Conservation (phyloP, 2,888 invertebrate species). For the Polyommatus icarus region DNA sequence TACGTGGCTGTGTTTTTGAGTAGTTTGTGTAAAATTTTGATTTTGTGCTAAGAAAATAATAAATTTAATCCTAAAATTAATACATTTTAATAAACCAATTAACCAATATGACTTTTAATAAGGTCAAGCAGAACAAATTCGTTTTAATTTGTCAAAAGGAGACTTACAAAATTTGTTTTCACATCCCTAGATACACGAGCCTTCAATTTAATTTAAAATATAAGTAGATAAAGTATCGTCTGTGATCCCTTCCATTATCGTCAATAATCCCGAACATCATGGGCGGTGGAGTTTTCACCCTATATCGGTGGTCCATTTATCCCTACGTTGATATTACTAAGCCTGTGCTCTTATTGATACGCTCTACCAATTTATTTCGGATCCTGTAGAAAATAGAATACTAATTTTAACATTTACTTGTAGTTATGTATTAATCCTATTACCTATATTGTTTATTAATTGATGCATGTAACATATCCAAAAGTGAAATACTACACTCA, state of each 20-base stretch:
- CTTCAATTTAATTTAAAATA: slow-evolving; percentile 17
- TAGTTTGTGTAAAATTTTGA: too few species aligned
- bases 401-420: not conserved
- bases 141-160: not conserved
- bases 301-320: slow-evolving; percentile 4
- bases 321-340: not conserved
- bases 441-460: too few species aligned
- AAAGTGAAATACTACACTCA: too few species aligned
- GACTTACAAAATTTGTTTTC: not conserved
- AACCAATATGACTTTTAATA: too few species aligned
- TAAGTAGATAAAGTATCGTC: slow-evolving; percentile 7
- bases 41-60: too few species aligned
- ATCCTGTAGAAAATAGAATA: not conserved
- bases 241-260: slow-evolving; percentile 28
- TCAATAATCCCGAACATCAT: slow-evolving; percentile 26
- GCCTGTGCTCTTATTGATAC: not conserved
- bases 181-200: not conserved
- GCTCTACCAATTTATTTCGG: not conserved
- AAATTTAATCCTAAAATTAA: too few species aligned
- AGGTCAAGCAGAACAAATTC: not conserved
- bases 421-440: too few species aligned
- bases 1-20: too few species aligned
- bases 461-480: too few species aligned
- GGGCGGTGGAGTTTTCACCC: slow-evolving; percentile 15
- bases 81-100: too few species aligned